Conservation (phyloP, 2,113 vertebrate genomes). For the Nerophis ophidion region DNA sequence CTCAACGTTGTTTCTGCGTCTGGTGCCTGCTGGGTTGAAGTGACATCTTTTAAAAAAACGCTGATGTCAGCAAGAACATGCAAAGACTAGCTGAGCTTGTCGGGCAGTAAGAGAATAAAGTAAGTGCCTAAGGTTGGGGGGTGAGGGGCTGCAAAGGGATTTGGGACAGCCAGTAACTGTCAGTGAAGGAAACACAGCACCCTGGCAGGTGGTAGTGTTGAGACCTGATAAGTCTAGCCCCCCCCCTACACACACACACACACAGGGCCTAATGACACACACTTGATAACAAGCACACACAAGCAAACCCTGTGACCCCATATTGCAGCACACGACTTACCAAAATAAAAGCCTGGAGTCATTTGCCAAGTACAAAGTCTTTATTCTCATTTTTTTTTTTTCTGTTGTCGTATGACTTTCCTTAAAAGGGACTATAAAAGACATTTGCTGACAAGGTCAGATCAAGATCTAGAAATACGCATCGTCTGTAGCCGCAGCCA, state of each 20-base stretch:
- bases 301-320: constrained; percentile 26
- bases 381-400: constrained; percentile 49
- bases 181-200: constrained; percentile 23
- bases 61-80: constrained; percentile 43
- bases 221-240: constrained; percentile 55
- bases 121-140: constrained; percentile 2
- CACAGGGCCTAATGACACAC: constrained; percentile 28
- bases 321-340: neutral
- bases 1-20: too few relatives aligned
- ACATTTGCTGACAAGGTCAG: constrained; percentile 49
- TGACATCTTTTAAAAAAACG: constrained; percentile 21
- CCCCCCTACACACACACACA: neutral
- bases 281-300: constrained; percentile 40
- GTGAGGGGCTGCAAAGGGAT: neutral
- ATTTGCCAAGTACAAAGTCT: constrained; percentile 60
- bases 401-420: constrained; percentile 62
- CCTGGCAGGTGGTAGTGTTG: constrained; percentile 55
- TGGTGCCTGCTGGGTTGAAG: neutral
- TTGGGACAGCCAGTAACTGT: neutral
- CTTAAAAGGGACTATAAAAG: constrained; percentile 60
- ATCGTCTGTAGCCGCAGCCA: constrained; percentile 28
- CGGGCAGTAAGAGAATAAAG: constrained; percentile 2
- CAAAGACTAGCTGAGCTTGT: constrained; percentile 25
- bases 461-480: constrained; percentile 35
- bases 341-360: constrained; percentile 11